Conservation (phyloP, 2,888 invertebrate genomes). For the Augiades crinisus region DNA sequence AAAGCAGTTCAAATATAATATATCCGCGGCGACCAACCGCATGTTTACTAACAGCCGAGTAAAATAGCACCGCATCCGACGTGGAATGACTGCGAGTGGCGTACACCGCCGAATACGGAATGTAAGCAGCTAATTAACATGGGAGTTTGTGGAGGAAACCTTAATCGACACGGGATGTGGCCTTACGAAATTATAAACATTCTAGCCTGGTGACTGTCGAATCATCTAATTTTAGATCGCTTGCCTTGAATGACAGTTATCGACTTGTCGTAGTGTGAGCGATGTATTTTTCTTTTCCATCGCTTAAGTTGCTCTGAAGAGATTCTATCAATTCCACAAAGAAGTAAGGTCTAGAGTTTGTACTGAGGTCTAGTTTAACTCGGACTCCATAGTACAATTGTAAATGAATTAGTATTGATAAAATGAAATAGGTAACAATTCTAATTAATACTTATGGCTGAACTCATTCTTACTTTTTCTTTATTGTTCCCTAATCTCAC, state of each 20-base stretch:
- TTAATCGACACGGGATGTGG: slow-evolving; percentile 42
- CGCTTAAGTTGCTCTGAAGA: neutral
- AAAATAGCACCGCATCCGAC: slow-evolving; percentile 21
- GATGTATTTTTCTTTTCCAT: neutral
- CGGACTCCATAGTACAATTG: too few relatives aligned
- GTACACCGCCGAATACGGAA: slow-evolving; percentile 9
- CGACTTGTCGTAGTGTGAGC: neutral
- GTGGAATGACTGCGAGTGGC: slow-evolving; percentile 2
- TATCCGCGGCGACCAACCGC: slow-evolving; percentile 6
- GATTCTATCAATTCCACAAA: neutral
- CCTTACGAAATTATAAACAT: slow-evolving; percentile 29
- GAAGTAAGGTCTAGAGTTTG: too few relatives aligned
- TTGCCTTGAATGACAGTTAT: neutral
- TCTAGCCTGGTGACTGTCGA: slow-evolving; percentile 14
- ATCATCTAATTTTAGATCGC: slow-evolving; percentile 12
- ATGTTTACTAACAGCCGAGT: slow-evolving; percentile 24
- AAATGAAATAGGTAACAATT: too few relatives aligned
- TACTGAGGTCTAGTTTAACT: too few relatives aligned
- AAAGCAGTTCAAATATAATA: slow-evolving; percentile 9
- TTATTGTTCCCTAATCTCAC: too few relatives aligned
- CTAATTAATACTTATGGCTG: neutral
- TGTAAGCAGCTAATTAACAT: slow-evolving; percentile 37
- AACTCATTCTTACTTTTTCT: neutral
- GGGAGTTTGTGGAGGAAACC: slow-evolving; percentile 39
- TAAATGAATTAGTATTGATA: too few relatives aligned